A percentile compares a stretch with the other conserved stretches of the same genome.
These are phyloP conservation scores for Ascidia mentula DNA, from an alignment of 23 tunicate genomes.

Conservation along the genomic window DNA sequence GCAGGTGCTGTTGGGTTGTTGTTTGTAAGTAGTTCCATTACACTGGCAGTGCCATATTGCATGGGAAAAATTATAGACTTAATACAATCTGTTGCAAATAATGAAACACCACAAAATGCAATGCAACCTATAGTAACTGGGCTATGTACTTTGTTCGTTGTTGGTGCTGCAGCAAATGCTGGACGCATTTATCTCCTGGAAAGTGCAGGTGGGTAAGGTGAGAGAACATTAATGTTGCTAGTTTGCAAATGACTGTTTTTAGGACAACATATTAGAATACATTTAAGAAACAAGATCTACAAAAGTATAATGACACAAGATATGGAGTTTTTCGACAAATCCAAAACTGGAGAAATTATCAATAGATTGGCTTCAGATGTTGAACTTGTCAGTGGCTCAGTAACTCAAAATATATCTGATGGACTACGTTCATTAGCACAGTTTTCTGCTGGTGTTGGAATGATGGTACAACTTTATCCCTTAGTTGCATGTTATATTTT, in stretches of 20 bases:
- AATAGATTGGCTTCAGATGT: constrained; percentile 65
- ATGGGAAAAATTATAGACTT: constrained; percentile 70
- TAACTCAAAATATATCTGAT: constrained; percentile 74
- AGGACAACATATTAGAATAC: constrained; percentile 63
- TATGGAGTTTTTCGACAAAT: constrained; percentile 60
- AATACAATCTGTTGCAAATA: constrained; percentile 31
- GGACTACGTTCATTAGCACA: constrained; percentile 74
- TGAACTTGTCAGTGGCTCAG: constrained; percentile 64
- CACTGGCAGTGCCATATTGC: constrained; percentile 69
- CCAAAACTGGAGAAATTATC: constrained; percentile 65
- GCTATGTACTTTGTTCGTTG: constrained; percentile 34
- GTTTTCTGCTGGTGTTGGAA: constrained; percentile 54
- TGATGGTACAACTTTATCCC: constrained; percentile 51
- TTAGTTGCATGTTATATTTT: background rate
- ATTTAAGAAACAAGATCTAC: constrained; percentile 36
- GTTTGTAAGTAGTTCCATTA: constrained; percentile 55
- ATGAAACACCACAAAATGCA: constrained; percentile 37
- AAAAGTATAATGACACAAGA: constrained; percentile 62
- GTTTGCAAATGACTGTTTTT: background rate
- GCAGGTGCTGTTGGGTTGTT: constrained; percentile 57
- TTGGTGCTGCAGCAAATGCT: constrained; percentile 65
- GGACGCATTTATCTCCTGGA: constrained; percentile 65
- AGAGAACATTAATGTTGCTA: background rate
- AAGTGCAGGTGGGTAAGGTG: constrained; percentile 41
- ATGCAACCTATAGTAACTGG: constrained; percentile 27